A percentile compares a stretch with the other conserved stretches of the same genome.
phyloP scores from a whole-genome alignment of 2,888 invertebrate genomes.

The Drosophila pegasa region DNA sequence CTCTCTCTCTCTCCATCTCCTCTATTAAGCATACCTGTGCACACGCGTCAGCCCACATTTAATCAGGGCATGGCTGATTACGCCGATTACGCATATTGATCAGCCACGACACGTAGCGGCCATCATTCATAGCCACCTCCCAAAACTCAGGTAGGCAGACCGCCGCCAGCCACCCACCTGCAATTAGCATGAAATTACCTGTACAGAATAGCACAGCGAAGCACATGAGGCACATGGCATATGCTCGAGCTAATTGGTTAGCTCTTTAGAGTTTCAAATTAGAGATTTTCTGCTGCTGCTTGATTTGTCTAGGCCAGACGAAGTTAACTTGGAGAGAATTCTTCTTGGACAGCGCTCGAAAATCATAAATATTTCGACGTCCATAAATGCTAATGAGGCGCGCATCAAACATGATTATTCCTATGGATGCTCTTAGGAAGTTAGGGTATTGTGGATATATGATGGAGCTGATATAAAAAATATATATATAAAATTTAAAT shows the following conservation, averaged over 20 bases:
- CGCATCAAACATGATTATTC: constrained; percentile 45
- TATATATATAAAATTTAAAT: too few species aligned
- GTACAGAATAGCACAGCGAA: constrained; percentile 1
- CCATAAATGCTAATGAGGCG: constrained; percentile 72
- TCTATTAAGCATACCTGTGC: constrained; percentile 1
- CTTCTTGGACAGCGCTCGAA: constrained; percentile 41
- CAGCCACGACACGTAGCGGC: constrained; percentile 61
- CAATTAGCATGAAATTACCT: constrained; percentile 59
- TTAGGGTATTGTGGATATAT: background rate
- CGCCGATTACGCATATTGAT: constrained; percentile 77
- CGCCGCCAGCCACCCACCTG: background rate
- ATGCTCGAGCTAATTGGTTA: constrained; percentile 34
- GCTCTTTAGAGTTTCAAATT: background rate
- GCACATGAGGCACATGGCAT: constrained; percentile 43
- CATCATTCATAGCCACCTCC: constrained; percentile 61
- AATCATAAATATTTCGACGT: constrained; percentile 62
- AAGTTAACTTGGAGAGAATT: constrained; percentile 34
- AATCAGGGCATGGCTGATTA: constrained; percentile 65
- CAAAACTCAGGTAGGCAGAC: constrained; percentile 27
- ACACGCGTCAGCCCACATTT: constrained; percentile 36
- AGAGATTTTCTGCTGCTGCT: background rate
- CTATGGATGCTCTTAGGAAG: constrained; percentile 14
- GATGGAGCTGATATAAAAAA: too few species aligned
- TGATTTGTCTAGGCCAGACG: constrained; percentile 11
- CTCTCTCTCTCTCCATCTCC: background rate